These are phyloP conservation scores for Spongia lamella DNA, from an alignment of 37 sponge, comb jelly and placozoan species.

Conservation along the genomic window DNA sequence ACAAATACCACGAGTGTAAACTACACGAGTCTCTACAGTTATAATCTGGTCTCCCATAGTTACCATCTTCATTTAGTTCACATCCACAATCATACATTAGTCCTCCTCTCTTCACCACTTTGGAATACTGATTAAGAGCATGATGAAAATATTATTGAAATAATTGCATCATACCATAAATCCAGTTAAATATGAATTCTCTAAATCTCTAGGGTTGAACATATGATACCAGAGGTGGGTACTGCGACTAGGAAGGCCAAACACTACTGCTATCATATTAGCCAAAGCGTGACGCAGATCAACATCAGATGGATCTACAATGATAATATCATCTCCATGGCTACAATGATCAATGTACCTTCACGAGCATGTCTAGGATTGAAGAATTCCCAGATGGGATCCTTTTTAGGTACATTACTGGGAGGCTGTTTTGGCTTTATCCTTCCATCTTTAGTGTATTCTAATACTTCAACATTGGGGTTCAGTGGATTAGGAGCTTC, in stretches of 20 bases:
- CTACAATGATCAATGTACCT: neutral
- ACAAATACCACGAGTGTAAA: slow-evolving; percentile 82
- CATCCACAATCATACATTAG: slow-evolving; percentile 76
- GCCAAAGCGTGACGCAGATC: slow-evolving; percentile 58
- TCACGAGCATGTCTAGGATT: slow-evolving; percentile 6
- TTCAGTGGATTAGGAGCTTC: slow-evolving; percentile 57
- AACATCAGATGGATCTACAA: slow-evolving; percentile 52
- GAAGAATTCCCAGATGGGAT: slow-evolving; percentile 5
- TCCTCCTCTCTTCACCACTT: slow-evolving; percentile 47
- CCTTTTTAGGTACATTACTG: neutral
- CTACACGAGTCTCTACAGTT: slow-evolving; percentile 64
- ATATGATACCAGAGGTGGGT: slow-evolving; percentile 74
- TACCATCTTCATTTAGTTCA: slow-evolving; percentile 72
- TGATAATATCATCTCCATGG: neutral
- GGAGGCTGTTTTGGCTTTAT: no score
- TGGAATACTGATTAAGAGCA: slow-evolving; percentile 44
- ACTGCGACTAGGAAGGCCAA: slow-evolving; percentile 38
- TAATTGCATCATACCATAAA: slow-evolving; percentile 50
- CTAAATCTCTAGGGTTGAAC: slow-evolving; percentile 41
- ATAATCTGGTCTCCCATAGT: slow-evolving; percentile 76
- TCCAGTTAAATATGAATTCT: slow-evolving; percentile 50
- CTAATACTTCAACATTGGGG: slow-evolving; percentile 39
- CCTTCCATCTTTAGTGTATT: neutral
- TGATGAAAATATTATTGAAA: neutral
- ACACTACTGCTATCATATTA: slow-evolving; percentile 53